Conservation (phyloP, 2,888 invertebrate genomes). For the Cephus sareptanus region DNA sequence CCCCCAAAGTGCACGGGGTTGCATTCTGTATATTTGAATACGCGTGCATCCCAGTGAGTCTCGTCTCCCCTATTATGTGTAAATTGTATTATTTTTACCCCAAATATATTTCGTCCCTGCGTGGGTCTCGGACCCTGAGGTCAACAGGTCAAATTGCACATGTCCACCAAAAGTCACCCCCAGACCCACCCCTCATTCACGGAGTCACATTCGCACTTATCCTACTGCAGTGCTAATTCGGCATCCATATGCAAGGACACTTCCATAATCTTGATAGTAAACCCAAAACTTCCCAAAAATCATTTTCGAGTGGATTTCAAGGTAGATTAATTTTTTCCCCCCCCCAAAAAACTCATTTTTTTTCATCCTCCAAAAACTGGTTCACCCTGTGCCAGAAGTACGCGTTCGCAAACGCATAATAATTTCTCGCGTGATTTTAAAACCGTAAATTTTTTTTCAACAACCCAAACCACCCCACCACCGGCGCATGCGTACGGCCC, state of each 20-base stretch:
- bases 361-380: neutral
- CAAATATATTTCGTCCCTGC: conserved; percentile 60
- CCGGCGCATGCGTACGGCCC: conserved; percentile 6
- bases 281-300: neutral
- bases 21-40: conserved; percentile 55
- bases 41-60: conserved; percentile 36
- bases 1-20: conserved; percentile 26
- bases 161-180: conserved; percentile 61
- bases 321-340: neutral
- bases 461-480: conserved; percentile 32
- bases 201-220: conserved; percentile 32
- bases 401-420: conserved; percentile 46
- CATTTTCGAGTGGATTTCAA: neutral
- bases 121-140: conserved; percentile 42
- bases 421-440: conserved; percentile 66
- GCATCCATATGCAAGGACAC: neutral
- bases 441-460: conserved; percentile 64
- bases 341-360: neutral
- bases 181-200: conserved; percentile 1
- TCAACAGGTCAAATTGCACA: conserved; percentile 66
- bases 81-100: conserved; percentile 67
- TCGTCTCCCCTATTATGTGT: conserved; percentile 59
- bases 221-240: conserved; percentile 4
- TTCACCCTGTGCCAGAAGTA: neutral
- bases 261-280: too few species aligned